phyloP scores from a whole-genome alignment of 2,888 invertebrate genomes.

The Meiosimyza platycephala region DNA sequence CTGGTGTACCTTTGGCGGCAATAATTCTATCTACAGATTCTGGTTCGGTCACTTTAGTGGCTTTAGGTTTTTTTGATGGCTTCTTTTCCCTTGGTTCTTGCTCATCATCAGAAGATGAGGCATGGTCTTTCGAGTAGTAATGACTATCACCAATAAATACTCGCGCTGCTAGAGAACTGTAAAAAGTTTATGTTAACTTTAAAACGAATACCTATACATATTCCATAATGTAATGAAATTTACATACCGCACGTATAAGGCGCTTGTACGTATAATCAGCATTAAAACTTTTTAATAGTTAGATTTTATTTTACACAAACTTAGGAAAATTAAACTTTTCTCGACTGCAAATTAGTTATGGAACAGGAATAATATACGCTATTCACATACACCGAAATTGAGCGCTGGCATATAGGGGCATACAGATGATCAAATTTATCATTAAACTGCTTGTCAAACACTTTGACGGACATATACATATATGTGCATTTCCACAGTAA shows the following conservation, averaged over 20 bases:
- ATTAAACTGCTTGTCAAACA: no score
- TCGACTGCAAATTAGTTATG: no score
- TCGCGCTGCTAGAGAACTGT: conserved; percentile 39
- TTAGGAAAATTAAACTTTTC: no score
- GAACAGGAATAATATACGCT: no score
- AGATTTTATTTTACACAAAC: not conserved
- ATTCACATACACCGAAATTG: no score
- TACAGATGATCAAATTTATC: no score
- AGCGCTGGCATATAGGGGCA: no score
- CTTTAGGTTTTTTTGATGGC: not conserved
- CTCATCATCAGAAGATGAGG: conserved; percentile 58
- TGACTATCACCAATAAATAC: conserved; percentile 35
- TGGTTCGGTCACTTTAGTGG: not conserved
- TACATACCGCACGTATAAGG: conserved; percentile 12
- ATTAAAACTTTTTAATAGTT: not conserved
- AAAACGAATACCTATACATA: not conserved
- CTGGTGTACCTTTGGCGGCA: not conserved
- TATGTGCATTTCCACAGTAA: no score
- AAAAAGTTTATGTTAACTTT: not conserved
- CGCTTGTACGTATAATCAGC: not conserved
- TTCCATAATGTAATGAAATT: not conserved
- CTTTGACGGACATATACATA: no score
- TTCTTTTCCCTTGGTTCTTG: conserved; percentile 45
- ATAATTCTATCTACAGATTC: not conserved
- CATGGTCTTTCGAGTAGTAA: conserved; percentile 44